Base-by-base conservation (phyloP, 2,888 invertebrate genomes). In the Drosophila borborema region DNA sequence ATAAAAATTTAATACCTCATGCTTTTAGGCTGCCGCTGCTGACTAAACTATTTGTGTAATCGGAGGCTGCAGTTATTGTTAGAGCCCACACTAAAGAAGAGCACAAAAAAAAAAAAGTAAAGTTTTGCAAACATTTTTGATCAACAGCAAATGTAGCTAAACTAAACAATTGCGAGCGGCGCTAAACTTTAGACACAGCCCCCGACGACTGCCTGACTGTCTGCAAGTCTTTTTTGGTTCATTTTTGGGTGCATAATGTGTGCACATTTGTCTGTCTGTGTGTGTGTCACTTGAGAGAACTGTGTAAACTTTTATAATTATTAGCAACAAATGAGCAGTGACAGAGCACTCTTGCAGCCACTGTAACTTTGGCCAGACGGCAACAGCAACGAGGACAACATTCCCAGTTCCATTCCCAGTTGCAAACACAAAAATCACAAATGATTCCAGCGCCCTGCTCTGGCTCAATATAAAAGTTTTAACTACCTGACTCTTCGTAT, bases 311-410 rank as follows among this genome's bases (percentile, higher is more conserved):
- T 88, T 88, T 88, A 89, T 88, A 88, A 88, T 88, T 88, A 88
- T 88, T 88, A 88, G 82, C 87, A 87, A 88, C 85, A 86, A 89
- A 87, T 89, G 86, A 87, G 89, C 87, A 89, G 84, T 86, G 89
- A 88, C 86, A 87, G 86, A 86, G 85, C 75, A 75, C 82, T 85
- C 78, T 72, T 80, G 86, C 72, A 69, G 69, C 64, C 73, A 61
- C 74, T 79, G 72, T 53, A 87, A 82, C 80, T 82, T 84, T 78
- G 34, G 34, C 53, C 74, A 82, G 66, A 66, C 79, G 16, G 43
- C 31, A 23, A 3, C n/a, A 31, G 31, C 31, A 31, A 31, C 36
- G 36, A 36, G 36, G 4, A 51, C 20, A 36, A 20, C 54, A 54
- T 51, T 31, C n/a, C n/a, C 14, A 12, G 14, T 10, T 2, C 23